Percentiles rank a stretch among this genome's conserved stretches.
phyloP scores from a whole-genome alignment of 2,888 invertebrate genomes.

The Globia sparganii region DNA sequence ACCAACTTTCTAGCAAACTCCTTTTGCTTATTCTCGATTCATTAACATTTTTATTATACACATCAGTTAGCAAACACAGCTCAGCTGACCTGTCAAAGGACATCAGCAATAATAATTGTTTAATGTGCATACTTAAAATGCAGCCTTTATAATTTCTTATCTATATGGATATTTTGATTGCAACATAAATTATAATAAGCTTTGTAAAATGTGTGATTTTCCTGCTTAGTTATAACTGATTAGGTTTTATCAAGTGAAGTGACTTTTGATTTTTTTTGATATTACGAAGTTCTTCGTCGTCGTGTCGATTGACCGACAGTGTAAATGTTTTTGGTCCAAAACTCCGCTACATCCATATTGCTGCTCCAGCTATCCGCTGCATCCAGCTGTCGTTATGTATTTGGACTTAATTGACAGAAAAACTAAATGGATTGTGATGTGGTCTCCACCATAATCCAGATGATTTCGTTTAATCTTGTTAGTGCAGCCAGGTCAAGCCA shows the following conservation, averaged over 20 bases:
- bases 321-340: too few relatives aligned
- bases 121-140: conserved; percentile 22
- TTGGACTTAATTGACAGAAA: background rate
- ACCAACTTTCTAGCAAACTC: background rate
- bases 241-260: conserved; percentile 1
- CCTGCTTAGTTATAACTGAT: background rate
- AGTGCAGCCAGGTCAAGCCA: background rate
- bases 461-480: background rate
- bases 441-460: background rate
- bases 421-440: background rate
- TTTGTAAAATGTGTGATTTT: conserved; percentile 20
- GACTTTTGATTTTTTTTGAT: conserved; percentile 7
- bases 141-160: conserved; percentile 39
- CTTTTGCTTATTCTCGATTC: background rate
- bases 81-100: conserved; percentile 33
- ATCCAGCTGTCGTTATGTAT: background rate
- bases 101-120: conserved; percentile 26
- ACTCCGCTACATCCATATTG: too few relatives aligned
- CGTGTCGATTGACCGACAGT: background rate
- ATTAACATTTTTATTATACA: background rate
- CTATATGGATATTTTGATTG: conserved; percentile 25
- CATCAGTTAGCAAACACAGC: background rate
- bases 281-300: background rate
- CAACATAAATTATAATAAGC: background rate
- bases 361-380: too few relatives aligned